phyloP scores from a whole-genome alignment of 2,797 vertebrate genomes.

The Gallirallus australis region DNA sequence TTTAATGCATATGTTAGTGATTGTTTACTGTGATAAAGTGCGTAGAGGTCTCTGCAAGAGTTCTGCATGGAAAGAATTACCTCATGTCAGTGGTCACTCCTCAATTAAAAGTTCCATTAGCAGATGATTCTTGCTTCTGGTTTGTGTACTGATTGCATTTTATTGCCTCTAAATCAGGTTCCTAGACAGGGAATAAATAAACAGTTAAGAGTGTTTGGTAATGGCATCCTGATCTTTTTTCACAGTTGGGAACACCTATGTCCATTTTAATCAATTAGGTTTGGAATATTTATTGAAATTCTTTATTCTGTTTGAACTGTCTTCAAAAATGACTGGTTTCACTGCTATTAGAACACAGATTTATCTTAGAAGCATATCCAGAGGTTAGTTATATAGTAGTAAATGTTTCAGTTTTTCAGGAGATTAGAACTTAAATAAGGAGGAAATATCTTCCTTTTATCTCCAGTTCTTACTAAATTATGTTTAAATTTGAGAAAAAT shows the following conservation, averaged over 20 bases:
- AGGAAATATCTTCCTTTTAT: neutral
- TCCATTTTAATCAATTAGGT: slow-evolving; percentile 82
- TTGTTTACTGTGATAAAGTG: slow-evolving; percentile 91
- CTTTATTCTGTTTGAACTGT: slow-evolving; percentile 71
- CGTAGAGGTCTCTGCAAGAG: slow-evolving; percentile 75
- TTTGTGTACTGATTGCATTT: slow-evolving; percentile 92
- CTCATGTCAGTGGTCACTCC: slow-evolving; percentile 90
- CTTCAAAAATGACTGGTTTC: slow-evolving; percentile 79
- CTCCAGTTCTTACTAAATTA: slow-evolving; percentile 14
- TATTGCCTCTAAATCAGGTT: slow-evolving; percentile 92
- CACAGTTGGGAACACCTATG: slow-evolving; percentile 85
- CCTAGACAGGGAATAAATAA: slow-evolving; percentile 94
- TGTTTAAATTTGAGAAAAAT: slow-evolving; percentile 30
- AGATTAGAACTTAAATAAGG: slow-evolving; percentile 33
- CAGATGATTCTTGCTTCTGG: slow-evolving; percentile 91
- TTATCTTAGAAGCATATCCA: slow-evolving; percentile 51
- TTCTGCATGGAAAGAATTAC: slow-evolving; percentile 87
- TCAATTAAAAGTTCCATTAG: slow-evolving; percentile 98
- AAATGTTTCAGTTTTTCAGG: slow-evolving; percentile 28
- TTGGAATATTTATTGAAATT: slow-evolving; percentile 80
- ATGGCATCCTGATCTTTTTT: slow-evolving; percentile 95
- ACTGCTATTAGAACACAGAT: slow-evolving; percentile 70
- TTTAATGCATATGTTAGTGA: slow-evolving; percentile 92
- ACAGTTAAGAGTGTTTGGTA: slow-evolving; percentile 91
- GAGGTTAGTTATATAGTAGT: slow-evolving; percentile 37